Evolutionary conservation across 1,140 invertebrate genomes (phyloP).

Genomic region (Metopolophium dirhodum): DNA sequence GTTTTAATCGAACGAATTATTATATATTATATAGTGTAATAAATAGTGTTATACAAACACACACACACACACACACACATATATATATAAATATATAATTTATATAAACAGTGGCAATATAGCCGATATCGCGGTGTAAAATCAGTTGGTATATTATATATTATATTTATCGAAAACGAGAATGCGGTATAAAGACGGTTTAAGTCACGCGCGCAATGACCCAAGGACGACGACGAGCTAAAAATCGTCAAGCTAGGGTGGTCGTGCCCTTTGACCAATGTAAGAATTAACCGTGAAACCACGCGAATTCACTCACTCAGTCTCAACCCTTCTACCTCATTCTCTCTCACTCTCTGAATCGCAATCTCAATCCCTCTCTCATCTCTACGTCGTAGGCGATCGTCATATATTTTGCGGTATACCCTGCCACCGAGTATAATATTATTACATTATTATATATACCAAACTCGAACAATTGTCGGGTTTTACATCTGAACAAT

Average conservation of each 20-base stretch:
- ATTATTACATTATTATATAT: not conserved
- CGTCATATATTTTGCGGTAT: not conserved
- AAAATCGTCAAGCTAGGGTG: not conserved
- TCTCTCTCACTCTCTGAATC: not conserved
- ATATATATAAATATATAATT: not conserved
- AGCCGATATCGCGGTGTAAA: not conserved
- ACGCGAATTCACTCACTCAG: not conserved
- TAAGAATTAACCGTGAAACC: not conserved
- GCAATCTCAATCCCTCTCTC: not conserved
- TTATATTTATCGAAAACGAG: not conserved
- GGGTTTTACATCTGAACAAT: slow-evolving; percentile 22
- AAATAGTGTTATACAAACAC: too few relatives aligned
- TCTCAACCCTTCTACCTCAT: too few relatives aligned
- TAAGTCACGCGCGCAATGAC: not conserved
- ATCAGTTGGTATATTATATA: not conserved
- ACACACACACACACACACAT: not conserved
- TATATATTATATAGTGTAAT: too few relatives aligned
- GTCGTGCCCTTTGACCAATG: not conserved
- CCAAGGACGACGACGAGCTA: not conserved
- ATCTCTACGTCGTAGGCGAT: not conserved
- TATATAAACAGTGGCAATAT: not conserved
- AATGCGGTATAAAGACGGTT: not conserved
- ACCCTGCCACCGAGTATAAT: not conserved
- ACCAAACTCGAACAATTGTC: not conserved
- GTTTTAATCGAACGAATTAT: not conserved